Conservation (phyloP, 2,888 invertebrate genomes). For the Amphipyra tragopoginis region DNA sequence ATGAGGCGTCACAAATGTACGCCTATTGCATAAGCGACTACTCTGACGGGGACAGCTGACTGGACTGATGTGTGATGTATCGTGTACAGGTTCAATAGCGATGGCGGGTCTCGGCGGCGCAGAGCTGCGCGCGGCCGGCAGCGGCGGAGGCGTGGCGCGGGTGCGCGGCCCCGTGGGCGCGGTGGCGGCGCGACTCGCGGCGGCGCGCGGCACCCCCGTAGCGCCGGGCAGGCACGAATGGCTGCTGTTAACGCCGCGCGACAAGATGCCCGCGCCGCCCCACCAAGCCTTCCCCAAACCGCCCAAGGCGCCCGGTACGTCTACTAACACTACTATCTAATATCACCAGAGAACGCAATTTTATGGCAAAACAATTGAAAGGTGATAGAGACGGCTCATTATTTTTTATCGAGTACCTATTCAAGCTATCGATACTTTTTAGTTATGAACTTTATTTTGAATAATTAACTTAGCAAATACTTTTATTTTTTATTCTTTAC, state of each 20-base stretch:
- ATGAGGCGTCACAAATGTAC: no score
- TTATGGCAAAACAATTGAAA: no score
- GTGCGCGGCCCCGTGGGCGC: conserved; percentile 80
- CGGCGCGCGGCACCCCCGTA: conserved; percentile 77
- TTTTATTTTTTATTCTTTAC: no score
- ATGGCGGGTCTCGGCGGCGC: conserved; percentile 89
- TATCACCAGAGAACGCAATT: no score
- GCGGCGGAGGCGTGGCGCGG: conserved; percentile 69
- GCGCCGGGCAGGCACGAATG: conserved; percentile 89
- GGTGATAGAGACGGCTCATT: no score
- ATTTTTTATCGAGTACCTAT: no score
- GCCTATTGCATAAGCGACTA: no score
- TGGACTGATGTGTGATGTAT: no score
- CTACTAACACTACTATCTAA: neutral
- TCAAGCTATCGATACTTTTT: no score
- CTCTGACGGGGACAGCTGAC: no score
- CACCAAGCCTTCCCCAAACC: conserved; percentile 97
- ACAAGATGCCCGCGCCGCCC: conserved; percentile 94
- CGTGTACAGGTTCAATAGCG: conserved; percentile 85
- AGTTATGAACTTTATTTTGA: no score
- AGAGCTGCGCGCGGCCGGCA: conserved; percentile 70
- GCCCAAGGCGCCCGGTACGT: conserved; percentile 94
- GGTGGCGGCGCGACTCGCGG: conserved; percentile 83
- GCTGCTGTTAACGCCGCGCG: conserved; percentile 93
- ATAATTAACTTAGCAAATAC: no score